These are phyloP conservation scores for Epizoanthus rinbou DNA, from an alignment of 92 coral and sea anemone genomes.

Conservation along the genomic window DNA sequence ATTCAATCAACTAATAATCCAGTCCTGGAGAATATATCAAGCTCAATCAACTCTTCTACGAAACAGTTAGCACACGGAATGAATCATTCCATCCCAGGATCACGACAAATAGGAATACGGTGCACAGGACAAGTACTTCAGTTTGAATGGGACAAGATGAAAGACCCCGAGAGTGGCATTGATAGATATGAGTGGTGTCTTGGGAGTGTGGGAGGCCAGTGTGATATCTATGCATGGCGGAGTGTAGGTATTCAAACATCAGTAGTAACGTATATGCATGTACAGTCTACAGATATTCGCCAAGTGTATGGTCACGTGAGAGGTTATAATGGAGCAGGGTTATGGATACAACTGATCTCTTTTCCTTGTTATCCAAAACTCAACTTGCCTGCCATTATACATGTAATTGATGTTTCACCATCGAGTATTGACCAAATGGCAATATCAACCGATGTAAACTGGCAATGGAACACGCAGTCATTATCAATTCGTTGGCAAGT, in stretches of 20 bases:
- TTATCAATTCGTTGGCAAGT: too few relatives aligned
- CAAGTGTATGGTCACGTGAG: too few relatives aligned
- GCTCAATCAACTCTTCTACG: too few relatives aligned
- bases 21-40: too few relatives aligned
- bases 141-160: slow-evolving; percentile 5
- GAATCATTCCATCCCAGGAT: too few relatives aligned
- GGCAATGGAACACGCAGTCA: not conserved
- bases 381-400: too few relatives aligned
- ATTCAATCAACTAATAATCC: too few relatives aligned
- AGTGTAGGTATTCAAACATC: slow-evolving; percentile 4
- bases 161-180: slow-evolving; percentile 64
- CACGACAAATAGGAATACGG: too few relatives aligned
- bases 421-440: not conserved
- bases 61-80: too few relatives aligned
- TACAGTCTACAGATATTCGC: not conserved
- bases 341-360: too few relatives aligned
- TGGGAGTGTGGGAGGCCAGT: slow-evolving; percentile 35
- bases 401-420: not conserved
- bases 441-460: not conserved
- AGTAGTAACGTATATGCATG: not conserved
- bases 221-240: slow-evolving; percentile 14
- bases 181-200: slow-evolving; percentile 66
- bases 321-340: too few relatives aligned
- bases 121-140: not conserved
- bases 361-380: too few relatives aligned